phyloP scores from a whole-genome alignment of 2,113 vertebrate species.

The Brachyhypopomus gauderio region DNA sequence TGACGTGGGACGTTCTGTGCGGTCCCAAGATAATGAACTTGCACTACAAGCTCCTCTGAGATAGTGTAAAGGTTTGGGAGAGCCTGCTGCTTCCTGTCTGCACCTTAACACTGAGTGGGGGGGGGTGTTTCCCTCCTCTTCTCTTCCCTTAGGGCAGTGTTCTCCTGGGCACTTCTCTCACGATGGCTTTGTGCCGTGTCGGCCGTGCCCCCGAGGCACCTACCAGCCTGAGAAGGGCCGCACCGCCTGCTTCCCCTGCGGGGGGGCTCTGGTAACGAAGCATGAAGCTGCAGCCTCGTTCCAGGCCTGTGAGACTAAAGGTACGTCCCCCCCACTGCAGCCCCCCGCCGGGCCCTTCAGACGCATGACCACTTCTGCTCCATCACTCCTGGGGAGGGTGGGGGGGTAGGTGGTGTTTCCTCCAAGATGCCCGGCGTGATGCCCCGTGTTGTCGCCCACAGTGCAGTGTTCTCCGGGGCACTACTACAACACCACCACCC shows the following conservation, averaged over 20 bases:
- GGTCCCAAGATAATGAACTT: slow-evolving; percentile 54
- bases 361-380: too few species aligned
- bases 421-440: not conserved
- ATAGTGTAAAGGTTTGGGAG: too few species aligned
- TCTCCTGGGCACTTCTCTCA: slow-evolving; percentile 85
- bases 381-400: too few species aligned
- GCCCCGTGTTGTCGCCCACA: slow-evolving; percentile 52
- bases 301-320: slow-evolving; percentile 95
- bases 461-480: slow-evolving; percentile 98
- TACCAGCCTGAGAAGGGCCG: slow-evolving; percentile 91
- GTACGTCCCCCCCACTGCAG: slow-evolving; percentile 69
- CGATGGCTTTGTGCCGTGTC: slow-evolving; percentile 89
- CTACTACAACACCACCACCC: slow-evolving; percentile 93
- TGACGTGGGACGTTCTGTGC: slow-evolving; percentile 47
- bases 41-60: slow-evolving; percentile 34
- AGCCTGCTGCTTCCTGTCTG: not conserved
- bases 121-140: not conserved
- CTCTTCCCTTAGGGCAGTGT: slow-evolving; percentile 82
- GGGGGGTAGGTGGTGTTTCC: not conserved
- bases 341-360: too few species aligned
- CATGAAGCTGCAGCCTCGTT: slow-evolving; percentile 79
- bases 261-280: slow-evolving; percentile 87
- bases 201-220: slow-evolving; percentile 82
- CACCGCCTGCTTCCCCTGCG: slow-evolving; percentile 88
- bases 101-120: not conserved